Percentiles rank a stretch among this genome's conserved stretches.
These are phyloP conservation scores for Tetheella fluctuosa DNA, from an alignment of 2,888 invertebrate species.

Conservation along the genomic window DNA sequence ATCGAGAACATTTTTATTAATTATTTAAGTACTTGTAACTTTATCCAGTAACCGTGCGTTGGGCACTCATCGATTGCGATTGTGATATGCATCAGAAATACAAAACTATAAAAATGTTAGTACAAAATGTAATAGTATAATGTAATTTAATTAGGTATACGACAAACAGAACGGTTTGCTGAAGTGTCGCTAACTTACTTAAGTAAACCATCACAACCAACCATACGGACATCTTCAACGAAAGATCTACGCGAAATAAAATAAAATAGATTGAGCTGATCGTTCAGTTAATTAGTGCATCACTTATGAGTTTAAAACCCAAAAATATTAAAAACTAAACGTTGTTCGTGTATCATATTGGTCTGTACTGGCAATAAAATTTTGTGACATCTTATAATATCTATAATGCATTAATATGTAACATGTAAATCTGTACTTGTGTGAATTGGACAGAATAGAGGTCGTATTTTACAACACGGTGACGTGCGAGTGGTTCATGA, in stretches of 20 bases:
- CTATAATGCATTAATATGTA: conserved; percentile 72
- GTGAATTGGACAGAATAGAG: conserved; percentile 80
- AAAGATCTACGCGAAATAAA: conserved; percentile 70
- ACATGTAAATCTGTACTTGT: conserved; percentile 75
- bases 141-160: conserved; percentile 60
- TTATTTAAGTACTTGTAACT: conserved; percentile 74
- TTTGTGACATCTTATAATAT: conserved; percentile 77
- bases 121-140: conserved; percentile 56
- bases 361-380: conserved; percentile 77
- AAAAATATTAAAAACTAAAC: conserved; percentile 64
- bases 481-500: conserved; percentile 31
- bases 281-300: conserved; percentile 66
- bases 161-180: conserved; percentile 69
- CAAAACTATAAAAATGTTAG: conserved; percentile 55
- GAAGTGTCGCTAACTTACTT: conserved; percentile 80
- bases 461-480: conserved; percentile 65
- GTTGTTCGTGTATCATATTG: conserved; percentile 64
- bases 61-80: conserved; percentile 26
- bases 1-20: conserved; percentile 47
- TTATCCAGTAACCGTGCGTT: conserved; percentile 38
- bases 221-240: conserved; percentile 81
- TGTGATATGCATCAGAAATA: conserved; percentile 47
- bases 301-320: conserved; percentile 72
- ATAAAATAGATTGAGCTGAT: conserved; percentile 72
- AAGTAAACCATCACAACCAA: conserved; percentile 84